A percentile compares a stretch with the other conserved stretches of the same genome.
These are phyloP conservation scores for Coregonus suidteri DNA, from an alignment of 2,797 vertebrate species.

Conservation along the genomic window DNA sequence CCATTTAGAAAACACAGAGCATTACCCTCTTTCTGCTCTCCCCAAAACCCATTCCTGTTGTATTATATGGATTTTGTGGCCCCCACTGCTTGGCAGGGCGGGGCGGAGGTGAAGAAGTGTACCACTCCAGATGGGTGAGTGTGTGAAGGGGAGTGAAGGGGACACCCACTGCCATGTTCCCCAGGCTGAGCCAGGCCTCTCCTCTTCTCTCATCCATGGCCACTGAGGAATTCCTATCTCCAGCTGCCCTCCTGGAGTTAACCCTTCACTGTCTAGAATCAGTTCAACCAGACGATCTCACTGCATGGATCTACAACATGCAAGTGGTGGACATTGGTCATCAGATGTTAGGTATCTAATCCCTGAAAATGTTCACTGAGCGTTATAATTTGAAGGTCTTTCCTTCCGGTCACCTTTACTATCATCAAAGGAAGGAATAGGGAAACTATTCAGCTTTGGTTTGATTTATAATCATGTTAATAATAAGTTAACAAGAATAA, in stretches of 20 bases:
- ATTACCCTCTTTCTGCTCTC: constrained; percentile 71
- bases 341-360: too few relatives aligned
- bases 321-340: background rate
- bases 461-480: background rate
- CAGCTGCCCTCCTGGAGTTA: background rate
- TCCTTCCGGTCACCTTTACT: background rate
- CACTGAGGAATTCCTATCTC: constrained; percentile 47
- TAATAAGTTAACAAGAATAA: background rate
- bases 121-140: constrained; percentile 13
- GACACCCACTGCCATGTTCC: constrained; percentile 65
- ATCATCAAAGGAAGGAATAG: background rate
- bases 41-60: constrained; percentile 80
- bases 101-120: constrained; percentile 43
- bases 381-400: background rate
- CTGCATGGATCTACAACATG: background rate
- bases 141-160: constrained; percentile 33
- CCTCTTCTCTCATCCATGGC: constrained; percentile 15
- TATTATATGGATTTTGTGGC: constrained; percentile 72
- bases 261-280: background rate
- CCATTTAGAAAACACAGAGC: constrained; percentile 81
- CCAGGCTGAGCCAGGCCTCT: background rate
- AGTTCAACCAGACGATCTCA: background rate
- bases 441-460: background rate
- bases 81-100: constrained; percentile 60
- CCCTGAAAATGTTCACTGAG: background rate